phyloP scores from a whole-genome alignment of 2,888 invertebrate genomes.

The Listrodromus nycthemerus region DNA sequence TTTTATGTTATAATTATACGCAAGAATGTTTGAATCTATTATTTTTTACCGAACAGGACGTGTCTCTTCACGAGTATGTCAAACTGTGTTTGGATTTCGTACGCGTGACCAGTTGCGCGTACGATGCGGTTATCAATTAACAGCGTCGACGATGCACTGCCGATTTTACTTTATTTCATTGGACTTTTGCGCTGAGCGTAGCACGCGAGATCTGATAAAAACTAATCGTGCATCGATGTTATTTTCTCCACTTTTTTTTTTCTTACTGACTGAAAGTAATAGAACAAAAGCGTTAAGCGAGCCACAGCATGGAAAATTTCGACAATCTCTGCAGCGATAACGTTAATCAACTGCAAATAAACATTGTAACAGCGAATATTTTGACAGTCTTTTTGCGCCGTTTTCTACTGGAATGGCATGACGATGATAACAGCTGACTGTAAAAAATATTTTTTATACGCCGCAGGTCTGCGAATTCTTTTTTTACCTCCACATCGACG shows the following conservation, averaged over 20 bases:
- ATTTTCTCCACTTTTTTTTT: neutral
- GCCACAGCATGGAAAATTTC: neutral
- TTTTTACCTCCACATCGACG: slow-evolving; percentile 9
- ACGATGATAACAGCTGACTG: neutral
- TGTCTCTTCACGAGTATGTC: too few relatives aligned
- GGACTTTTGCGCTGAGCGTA: too few relatives aligned
- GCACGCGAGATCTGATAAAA: neutral
- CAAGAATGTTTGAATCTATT: too few relatives aligned
- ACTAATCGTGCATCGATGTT: neutral
- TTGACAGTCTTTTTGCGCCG: neutral
- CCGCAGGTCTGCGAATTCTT: neutral
- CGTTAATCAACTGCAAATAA: neutral
- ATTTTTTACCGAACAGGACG: too few relatives aligned
- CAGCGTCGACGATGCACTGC: too few relatives aligned
- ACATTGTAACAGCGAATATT: neutral
- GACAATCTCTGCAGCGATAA: neutral
- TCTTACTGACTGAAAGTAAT: neutral
- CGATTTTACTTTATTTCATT: too few relatives aligned
- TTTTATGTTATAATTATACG: too few relatives aligned
- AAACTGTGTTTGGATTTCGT: too few relatives aligned
- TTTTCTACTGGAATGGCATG: neutral
- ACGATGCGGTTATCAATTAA: neutral
- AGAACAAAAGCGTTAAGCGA: neutral
- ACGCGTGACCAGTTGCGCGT: too few relatives aligned
- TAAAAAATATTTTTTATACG: neutral